Evolutionary conservation across 2,113 vertebrate species (phyloP), one percentile per base, ranked within the genome.

Genomic region (Etheostoma cragini): DNA sequence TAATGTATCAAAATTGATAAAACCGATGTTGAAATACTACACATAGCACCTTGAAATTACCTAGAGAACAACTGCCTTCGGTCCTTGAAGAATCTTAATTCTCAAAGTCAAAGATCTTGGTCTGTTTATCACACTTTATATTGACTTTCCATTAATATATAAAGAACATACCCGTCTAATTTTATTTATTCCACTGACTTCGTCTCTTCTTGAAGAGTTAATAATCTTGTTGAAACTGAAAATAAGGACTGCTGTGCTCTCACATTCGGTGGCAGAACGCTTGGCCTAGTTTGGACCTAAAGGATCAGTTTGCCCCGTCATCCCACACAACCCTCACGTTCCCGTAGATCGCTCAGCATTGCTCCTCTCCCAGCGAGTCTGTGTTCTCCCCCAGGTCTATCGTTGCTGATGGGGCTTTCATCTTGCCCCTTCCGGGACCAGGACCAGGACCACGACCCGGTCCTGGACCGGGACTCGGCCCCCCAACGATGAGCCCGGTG

Each of bases 341-440:
- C 33, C 35, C 3, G 6, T 0, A 21, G 10, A 11, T 15, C n/a
- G 7, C 69, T 95, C 91, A 96, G 84, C 96, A 96, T 78, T 93
- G 91, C 61, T 94, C 93, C 91, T 96, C 94, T 66, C 94, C 95
- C 78, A 95, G 86, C 6, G 93, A 92, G 86, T 96, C 95, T 3
- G 93, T 90, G 81, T 87, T 95, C 74, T 96, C 95, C 45, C 94
- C 91, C 86, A 90, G 33, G 49, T 93, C 94, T 70, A 94, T 26
- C 22, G 94, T 78, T 24, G 84, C 82, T 0, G 86, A 72, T 2
- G 76, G 1, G 2, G 80, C 71, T 62, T 90, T 87, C 76, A 88
- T 82, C 42, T 90, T 90, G 0, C 89, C 83, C 19, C 84, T 61
- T 13, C 79, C 88, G 0, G 76, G 83, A 30, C 78, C 82, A 0